A percentile compares a stretch with the other conserved stretches of the same genome.
Conservation (phyloP, 2,113 vertebrate genomes). For the Saimiri boliviensis region DNA sequence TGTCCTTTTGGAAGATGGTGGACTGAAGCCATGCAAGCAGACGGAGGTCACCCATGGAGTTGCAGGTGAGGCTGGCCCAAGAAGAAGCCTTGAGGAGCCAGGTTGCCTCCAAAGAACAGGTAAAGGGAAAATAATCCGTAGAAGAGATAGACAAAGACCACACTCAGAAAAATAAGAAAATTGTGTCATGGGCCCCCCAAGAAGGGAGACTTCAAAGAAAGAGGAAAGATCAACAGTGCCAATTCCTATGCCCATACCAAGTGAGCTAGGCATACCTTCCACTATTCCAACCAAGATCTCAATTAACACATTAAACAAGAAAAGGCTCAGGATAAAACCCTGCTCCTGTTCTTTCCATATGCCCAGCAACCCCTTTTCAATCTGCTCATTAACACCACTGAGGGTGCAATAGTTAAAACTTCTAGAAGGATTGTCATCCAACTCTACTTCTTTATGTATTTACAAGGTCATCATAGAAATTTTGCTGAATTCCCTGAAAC, state of each 20-base stretch:
- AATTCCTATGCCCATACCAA: neutral
- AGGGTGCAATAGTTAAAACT: neutral
- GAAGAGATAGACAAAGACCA: neutral
- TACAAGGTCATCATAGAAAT: neutral
- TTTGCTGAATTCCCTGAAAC: neutral
- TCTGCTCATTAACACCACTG: neutral
- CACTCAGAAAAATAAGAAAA: neutral
- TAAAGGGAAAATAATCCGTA: neutral
- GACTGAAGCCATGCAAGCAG: neutral
- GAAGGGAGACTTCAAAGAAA: neutral
- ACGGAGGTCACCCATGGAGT: rapidly evolving
- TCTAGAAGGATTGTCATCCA: neutral
- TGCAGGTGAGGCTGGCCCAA: neutral
- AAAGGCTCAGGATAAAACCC: neutral
- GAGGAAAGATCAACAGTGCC: rapidly evolving
- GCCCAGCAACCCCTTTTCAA: neutral
- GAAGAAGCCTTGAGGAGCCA: no score
- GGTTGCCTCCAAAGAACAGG: neutral
- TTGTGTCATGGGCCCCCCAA: neutral
- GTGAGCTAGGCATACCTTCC: neutral
- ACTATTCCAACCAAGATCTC: neutral
- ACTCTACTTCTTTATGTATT: neutral
- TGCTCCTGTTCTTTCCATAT: neutral
- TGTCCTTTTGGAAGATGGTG: neutral
- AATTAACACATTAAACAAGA: neutral